Conservation (phyloP, 2,797 vertebrate species). For the Odontamblyopus lacepedii region DNA sequence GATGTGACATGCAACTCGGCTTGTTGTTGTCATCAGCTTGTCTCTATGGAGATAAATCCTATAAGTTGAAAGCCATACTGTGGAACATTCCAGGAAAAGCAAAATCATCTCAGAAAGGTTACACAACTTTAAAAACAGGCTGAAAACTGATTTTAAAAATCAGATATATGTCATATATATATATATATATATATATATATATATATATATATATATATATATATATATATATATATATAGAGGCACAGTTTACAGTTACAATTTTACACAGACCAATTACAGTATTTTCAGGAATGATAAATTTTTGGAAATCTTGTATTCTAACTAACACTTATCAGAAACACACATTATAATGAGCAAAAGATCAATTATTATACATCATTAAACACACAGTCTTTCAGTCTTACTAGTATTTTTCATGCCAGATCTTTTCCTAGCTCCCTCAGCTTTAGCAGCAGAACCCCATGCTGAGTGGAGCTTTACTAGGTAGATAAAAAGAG, state of each 20-base stretch:
- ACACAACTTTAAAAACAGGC: not conserved
- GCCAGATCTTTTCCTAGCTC: slow-evolving; percentile 49
- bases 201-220: too few relatives aligned
- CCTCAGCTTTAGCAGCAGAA: slow-evolving; percentile 29
- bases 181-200: too few relatives aligned
- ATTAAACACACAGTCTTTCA: slow-evolving; percentile 64
- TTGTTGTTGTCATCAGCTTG: not conserved
- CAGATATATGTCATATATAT: too few relatives aligned
- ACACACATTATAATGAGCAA: slow-evolving; percentile 52
- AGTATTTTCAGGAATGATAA: not conserved
- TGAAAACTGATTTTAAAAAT: not conserved
- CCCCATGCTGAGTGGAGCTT: slow-evolving; percentile 53
- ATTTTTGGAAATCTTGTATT: not conserved
- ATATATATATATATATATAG: too few relatives aligned
- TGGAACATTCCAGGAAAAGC: not conserved
- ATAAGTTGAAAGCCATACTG: not conserved
- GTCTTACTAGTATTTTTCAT: slow-evolving; percentile 23
- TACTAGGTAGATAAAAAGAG: slow-evolving; percentile 62
- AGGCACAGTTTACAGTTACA: too few relatives aligned
- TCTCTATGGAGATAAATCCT: not conserved
- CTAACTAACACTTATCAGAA: slow-evolving; percentile 35
- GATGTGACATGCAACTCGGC: not conserved
- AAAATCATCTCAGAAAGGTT: not conserved
- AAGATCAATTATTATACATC: slow-evolving; percentile 64
- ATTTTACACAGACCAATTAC: not conserved